Conservation (phyloP, 2,113 vertebrate species). For the Paraplagusia blochii region DNA sequence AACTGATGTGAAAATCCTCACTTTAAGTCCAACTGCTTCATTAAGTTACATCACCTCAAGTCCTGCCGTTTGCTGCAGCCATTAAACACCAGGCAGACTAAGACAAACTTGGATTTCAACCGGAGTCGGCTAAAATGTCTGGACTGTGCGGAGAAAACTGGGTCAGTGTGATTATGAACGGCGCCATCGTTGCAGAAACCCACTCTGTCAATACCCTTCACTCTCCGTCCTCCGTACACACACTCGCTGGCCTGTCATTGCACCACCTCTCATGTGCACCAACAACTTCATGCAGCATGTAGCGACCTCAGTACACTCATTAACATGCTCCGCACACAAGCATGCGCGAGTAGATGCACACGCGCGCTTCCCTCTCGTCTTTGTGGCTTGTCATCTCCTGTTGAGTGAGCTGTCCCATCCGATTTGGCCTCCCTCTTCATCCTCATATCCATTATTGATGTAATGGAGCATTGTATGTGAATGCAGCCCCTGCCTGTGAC, state of each 20-base stretch:
- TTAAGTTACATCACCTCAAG: slow-evolving; percentile 47
- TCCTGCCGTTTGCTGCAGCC: slow-evolving; percentile 47
- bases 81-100: slow-evolving; percentile 32
- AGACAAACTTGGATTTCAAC: slow-evolving; percentile 51
- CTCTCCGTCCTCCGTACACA: slow-evolving; percentile 32
- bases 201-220: slow-evolving; percentile 54
- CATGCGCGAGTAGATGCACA: slow-evolving; percentile 6
- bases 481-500: slow-evolving; percentile 61
- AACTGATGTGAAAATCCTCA: slow-evolving; percentile 58
- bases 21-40: slow-evolving; percentile 61
- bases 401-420: slow-evolving; percentile 68
- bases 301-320: neutral
- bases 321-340: slow-evolving; percentile 12
- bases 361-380: slow-evolving; percentile 23
- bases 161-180: slow-evolving; percentile 71
- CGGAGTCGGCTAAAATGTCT: slow-evolving; percentile 69
- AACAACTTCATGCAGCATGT: slow-evolving; percentile 21
- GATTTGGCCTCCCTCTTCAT: slow-evolving; percentile 55
- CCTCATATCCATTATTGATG: slow-evolving; percentile 72
- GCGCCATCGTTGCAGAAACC: slow-evolving; percentile 58
- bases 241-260: slow-evolving; percentile 28
- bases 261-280: slow-evolving; percentile 18
- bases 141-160: slow-evolving; percentile 60
- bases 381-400: slow-evolving; percentile 58
- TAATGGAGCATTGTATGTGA: slow-evolving; percentile 71